Percentiles rank a stretch among this genome's conserved stretches.
Conservation (phyloP, 1,140 invertebrate species). For the Venturia canescens region DNA sequence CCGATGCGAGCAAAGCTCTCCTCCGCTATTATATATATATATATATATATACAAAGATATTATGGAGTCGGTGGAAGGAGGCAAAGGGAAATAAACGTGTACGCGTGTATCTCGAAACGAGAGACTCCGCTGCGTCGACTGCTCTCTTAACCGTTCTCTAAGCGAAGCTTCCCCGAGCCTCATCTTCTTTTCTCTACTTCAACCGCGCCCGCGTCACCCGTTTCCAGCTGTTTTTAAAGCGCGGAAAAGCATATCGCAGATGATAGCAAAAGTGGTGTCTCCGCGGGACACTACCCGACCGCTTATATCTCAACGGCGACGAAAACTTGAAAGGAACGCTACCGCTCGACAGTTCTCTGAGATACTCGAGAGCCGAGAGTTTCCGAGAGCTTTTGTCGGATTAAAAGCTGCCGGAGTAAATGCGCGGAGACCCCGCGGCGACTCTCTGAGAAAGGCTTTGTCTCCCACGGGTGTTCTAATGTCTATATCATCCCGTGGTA, state of each 20-base stretch:
- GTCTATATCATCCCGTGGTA: not conserved
- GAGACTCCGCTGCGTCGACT: not conserved
- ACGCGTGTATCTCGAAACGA: not conserved
- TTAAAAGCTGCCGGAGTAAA: slow-evolving; percentile 28
- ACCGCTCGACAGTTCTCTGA: slow-evolving; percentile 16
- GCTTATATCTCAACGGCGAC: not conserved
- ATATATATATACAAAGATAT: not conserved
- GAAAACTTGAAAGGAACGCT: slow-evolving; percentile 19
- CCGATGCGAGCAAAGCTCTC: slow-evolving; percentile 1
- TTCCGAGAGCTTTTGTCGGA: slow-evolving; percentile 41
- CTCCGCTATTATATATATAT: not conserved
- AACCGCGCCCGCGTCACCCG: not conserved
- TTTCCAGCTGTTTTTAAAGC: slow-evolving; percentile 1
- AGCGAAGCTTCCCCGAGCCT: slow-evolving; percentile 9
- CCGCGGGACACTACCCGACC: not conserved
- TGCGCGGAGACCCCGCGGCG: not conserved
- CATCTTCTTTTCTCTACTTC: slow-evolving; percentile 24
- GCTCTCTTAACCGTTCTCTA: slow-evolving; percentile 27
- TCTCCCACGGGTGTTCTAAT: not conserved
- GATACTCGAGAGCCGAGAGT: slow-evolving; percentile 18
- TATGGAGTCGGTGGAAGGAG: not conserved
- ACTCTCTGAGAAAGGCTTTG: slow-evolving; percentile 11
- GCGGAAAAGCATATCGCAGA: slow-evolving; percentile 31
- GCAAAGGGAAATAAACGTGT: not conserved
- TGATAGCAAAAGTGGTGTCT: slow-evolving; percentile 24